phyloP scores from a whole-genome alignment of 2,113 vertebrate genomes.

The Pluvialis apricaria region DNA sequence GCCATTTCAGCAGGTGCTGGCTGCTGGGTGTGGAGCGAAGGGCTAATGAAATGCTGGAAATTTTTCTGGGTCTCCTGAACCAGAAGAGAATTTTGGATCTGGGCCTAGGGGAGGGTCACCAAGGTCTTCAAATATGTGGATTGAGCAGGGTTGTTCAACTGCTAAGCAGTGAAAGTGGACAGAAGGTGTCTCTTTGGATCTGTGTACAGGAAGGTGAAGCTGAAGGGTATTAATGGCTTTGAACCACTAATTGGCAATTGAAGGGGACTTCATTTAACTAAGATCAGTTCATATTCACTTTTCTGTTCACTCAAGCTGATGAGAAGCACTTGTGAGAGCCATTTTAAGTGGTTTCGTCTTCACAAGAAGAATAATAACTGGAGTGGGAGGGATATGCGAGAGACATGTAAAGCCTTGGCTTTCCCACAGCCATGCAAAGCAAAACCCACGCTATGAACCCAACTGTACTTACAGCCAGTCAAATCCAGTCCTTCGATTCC shows the following conservation, averaged over 20 bases:
- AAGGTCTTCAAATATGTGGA: not conserved
- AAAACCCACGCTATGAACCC: not conserved
- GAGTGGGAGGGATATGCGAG: not conserved
- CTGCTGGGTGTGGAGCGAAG: not conserved
- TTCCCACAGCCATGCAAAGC: not conserved
- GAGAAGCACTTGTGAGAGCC: not conserved
- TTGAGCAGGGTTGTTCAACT: not conserved
- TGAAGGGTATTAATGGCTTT: not conserved
- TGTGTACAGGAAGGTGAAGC: not conserved
- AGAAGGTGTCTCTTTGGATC: not conserved
- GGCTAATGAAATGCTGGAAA: not conserved
- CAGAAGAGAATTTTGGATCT: not conserved
- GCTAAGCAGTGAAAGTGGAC: not conserved
- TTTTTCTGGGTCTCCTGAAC: not conserved
- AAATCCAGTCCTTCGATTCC: not conserved
- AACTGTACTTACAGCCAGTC: not conserved
- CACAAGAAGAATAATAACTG: not conserved
- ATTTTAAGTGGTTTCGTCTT: not conserved
- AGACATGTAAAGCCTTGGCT: not conserved
- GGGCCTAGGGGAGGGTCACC: not conserved
- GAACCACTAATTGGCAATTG: not conserved
- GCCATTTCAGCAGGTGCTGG: not conserved
- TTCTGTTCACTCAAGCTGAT: not conserved
- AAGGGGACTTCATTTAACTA: slow-evolving; percentile 17
- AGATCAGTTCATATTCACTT: not conserved